Evolutionary conservation across 1,140 invertebrate species (phyloP).

Genomic region (Drosophila rhopaloa): DNA sequence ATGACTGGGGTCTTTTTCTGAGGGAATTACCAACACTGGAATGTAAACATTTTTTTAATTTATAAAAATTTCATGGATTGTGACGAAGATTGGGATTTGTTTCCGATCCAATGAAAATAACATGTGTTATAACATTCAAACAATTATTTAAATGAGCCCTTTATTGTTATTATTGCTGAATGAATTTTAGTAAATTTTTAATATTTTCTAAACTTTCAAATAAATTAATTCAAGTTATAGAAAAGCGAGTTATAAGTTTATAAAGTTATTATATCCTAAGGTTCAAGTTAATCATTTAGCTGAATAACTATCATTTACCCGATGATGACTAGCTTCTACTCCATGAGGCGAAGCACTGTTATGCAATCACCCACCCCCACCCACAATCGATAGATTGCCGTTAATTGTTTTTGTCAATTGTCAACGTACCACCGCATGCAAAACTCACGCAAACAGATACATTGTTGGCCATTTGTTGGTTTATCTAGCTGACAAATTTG

Average conservation of each 20-base stretch:
- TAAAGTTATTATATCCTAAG: neutral
- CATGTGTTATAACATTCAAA: too few relatives aligned
- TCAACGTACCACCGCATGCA: slow-evolving; percentile 32
- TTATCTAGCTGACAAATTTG: slow-evolving; percentile 48
- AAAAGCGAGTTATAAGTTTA: neutral
- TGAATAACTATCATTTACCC: neutral
- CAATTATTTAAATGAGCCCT: too few relatives aligned
- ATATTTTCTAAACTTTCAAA: too few relatives aligned
- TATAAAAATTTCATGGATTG: too few relatives aligned
- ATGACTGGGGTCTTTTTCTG: neutral
- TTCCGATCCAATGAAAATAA: too few relatives aligned
- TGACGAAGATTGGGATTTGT: too few relatives aligned
- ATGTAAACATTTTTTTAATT: too few relatives aligned
- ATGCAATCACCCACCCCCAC: slow-evolving; percentile 12
- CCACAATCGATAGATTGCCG: slow-evolving; percentile 26
- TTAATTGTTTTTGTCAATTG: slow-evolving; percentile 53
- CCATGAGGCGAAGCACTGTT: slow-evolving; percentile 17
- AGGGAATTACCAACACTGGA: neutral
- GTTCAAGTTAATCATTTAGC: neutral
- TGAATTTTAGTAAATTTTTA: too few relatives aligned
- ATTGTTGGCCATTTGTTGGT: slow-evolving; percentile 39
- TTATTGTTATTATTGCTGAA: too few relatives aligned
- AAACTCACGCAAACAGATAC: slow-evolving; percentile 39
- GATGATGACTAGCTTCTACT: neutral
- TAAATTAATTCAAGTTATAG: too few relatives aligned